Percentiles rank a stretch among this genome's conserved stretches.
These are phyloP conservation scores for Carcinoscorpius rotundicauda DNA, from an alignment of 1,140 invertebrate genomes.

Conservation along the genomic window DNA sequence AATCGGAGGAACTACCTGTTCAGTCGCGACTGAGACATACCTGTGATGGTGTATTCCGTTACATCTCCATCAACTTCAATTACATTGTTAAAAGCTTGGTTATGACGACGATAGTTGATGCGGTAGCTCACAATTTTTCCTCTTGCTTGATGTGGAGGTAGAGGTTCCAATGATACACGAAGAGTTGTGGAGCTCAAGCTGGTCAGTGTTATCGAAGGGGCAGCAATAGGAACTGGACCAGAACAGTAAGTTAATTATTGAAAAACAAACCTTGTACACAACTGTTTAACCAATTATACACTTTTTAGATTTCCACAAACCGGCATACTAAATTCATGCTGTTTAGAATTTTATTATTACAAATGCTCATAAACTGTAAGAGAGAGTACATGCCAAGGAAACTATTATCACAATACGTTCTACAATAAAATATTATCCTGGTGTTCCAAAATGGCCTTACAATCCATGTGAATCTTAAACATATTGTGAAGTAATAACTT, in stretches of 20 bases:
- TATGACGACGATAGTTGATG: constrained; percentile 45
- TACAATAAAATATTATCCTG: too few relatives aligned
- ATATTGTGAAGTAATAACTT: too few relatives aligned
- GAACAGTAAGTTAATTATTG: constrained; percentile 4
- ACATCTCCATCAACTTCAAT: constrained; percentile 34
- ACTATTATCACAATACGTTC: too few relatives aligned
- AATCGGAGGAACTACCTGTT: too few relatives aligned
- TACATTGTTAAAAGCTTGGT: constrained; percentile 37
- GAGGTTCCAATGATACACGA: constrained; percentile 44
- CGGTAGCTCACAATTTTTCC: constrained; percentile 46
- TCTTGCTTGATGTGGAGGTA: constrained; percentile 42
- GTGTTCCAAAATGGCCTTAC: too few relatives aligned
- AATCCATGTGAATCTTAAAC: too few relatives aligned
- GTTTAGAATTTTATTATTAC: too few relatives aligned
- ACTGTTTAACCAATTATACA: too few relatives aligned
- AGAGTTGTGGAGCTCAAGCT: constrained; percentile 40
- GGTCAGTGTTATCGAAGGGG: constrained; percentile 41
- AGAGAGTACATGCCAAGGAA: too few relatives aligned
- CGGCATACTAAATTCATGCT: too few relatives aligned
- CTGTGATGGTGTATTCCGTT: constrained; percentile 39
- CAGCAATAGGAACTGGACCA: constrained; percentile 42
- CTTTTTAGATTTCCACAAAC: too few relatives aligned
- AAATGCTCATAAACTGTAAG: too few relatives aligned
- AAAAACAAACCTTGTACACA: not conserved
- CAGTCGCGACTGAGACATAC: constrained; percentile 27